Evolutionary conservation across 2,113 vertebrate species (phyloP).

Genomic region (Apodemus sylvaticus): DNA sequence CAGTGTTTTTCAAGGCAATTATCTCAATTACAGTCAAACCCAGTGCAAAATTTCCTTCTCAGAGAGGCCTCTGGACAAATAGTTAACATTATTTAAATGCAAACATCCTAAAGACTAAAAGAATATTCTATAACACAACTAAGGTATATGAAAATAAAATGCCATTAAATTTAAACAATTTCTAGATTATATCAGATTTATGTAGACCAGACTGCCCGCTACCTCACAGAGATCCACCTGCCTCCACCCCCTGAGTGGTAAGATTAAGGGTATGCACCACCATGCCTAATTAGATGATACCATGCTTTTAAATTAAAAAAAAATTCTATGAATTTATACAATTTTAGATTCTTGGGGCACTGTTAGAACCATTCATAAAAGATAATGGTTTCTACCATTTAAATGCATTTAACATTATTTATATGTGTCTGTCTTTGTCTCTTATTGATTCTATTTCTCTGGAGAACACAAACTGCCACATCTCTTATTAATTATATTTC

Average conservation of each 20-base stretch:
- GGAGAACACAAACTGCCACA: not conserved
- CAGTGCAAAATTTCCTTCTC: not conserved
- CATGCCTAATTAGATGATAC: not conserved
- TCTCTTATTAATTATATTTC: not conserved
- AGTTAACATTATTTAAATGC: not conserved
- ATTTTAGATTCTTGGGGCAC: not conserved
- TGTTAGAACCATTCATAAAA: not conserved
- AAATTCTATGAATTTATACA: not conserved
- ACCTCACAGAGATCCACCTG: not conserved
- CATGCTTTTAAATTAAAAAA: constrained; percentile 4
- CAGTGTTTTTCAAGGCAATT: not conserved
- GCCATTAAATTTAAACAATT: not conserved
- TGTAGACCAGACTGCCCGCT: not conserved
- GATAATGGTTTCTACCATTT: not conserved
- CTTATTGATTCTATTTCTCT: not conserved
- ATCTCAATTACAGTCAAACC: not conserved
- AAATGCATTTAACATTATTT: not conserved
- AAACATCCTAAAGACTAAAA: not conserved
- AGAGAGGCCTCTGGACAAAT: not conserved
- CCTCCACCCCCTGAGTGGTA: not conserved
- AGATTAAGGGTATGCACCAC: not conserved
- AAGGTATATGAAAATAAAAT: not conserved
- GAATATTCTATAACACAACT: not conserved
- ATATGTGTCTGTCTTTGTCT: not conserved
- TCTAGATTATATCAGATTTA: not conserved